Evolutionary conservation across 2,888 invertebrate genomes (phyloP), one percentile per base, ranked within the genome.

Genomic region (Deilephila elpenor): DNA sequence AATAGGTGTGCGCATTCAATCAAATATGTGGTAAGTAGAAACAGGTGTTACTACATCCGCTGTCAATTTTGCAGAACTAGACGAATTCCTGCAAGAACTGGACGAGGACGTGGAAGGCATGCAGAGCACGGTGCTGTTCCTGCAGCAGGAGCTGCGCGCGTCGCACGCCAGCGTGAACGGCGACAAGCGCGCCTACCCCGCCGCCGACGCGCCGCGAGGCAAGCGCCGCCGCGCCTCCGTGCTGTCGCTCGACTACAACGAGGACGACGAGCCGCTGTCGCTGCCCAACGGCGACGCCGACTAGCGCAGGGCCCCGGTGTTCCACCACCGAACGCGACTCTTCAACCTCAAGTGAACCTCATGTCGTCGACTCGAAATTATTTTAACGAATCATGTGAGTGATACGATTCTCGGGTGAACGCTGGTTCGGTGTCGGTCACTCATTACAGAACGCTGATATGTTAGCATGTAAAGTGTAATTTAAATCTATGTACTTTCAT

Each of bases 31-130:
- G 25, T 1, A 25, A 25, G 25, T 29, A 60, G 1, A 60, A 61
- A 14, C 17, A 7, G 6, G 25, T 14, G 17, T 19, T 25, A 67
- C 67, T 51, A 67, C 44, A 51, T 44, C 6, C 1, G 0, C 1
- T 19, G 14, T 5, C 70, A 44, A 59, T 20, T 74, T 91, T 92
- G 59, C 96, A 98, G 99, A 99, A 92, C 92, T 99, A 84, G 99
- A 99, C 87, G 98, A 99, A 88, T 98, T 99, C 89, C 96, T 99
- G 70, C 98, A 98, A 90, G 99, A 99, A 89, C 92, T 99, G 77
- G 99, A 99, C 86, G 99, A 99, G 91, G 99, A 99, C 89, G 98
- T 99, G 59, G 99, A 99, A 92, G 99, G 99, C 32, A 98, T 99
- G 98, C 99, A 99, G 95, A 98, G 98, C 88, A 99, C 99, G 77